Evolutionary conservation across 2,888 invertebrate species (phyloP), one percentile per base, ranked within the genome.

Genomic region (Eubasilissa splendida): DNA sequence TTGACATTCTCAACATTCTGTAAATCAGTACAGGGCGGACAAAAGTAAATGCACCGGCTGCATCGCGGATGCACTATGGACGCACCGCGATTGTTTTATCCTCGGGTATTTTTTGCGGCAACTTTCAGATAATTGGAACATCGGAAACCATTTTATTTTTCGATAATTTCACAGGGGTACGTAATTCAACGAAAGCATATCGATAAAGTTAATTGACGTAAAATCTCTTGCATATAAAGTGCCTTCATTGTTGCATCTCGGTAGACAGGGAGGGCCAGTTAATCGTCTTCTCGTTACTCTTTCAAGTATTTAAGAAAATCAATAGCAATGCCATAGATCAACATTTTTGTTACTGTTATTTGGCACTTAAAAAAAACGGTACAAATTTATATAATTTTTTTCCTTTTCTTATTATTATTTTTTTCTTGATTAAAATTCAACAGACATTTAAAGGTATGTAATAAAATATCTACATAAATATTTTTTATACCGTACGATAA

Each of bases 21-120:
- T 80, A 81, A 83, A 83, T 83, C 80, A 83, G 83, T 81, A 73
- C 80, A 68, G 81, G 79, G 66, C 75, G 56, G 76, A 79, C 80
- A 78, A 59, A 63, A 53, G 14, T 14, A 33, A 58, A 22, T 22
- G 70, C 70, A 9, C 56, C 12, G 56, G 22, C 31, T 56, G 42
- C 42, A 68, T 52, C 65, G 65, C n/a, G 33, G 8, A 33, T 53
- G 42, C 42, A 42, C 42, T 42, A 42, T 42, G 42, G 42, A 42
- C 7, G 42, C 42, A 42, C 42, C 42, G 42, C 54, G 65, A 22
- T 70, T 77, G 59, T 68, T 77, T 60, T 73, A 33, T 56, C 65
- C 52, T 33, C 22, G 73, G 12, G 5, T n/a, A 50, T 77, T 58
- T 56, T 14, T 70, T 14, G 54, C 42, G 14, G 68, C 42, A 42